Evolutionary conservation across 2,888 invertebrate species (phyloP), one percentile per base, ranked within the genome.

Genomic region (Lymantria monacha): DNA sequence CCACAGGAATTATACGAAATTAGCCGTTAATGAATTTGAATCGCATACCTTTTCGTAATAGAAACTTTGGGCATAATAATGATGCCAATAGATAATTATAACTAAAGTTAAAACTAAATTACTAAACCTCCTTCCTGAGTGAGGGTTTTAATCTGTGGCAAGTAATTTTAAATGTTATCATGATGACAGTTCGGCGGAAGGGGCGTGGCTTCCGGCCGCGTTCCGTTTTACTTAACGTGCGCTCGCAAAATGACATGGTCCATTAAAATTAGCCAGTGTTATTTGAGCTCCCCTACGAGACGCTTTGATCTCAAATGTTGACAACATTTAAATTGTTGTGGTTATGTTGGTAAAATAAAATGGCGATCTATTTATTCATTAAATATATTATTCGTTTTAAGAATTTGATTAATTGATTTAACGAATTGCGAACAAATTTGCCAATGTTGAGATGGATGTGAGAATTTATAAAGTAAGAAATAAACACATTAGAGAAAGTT

Each of bases 131-230:
- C 42, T 30, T n/a, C 42, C 30, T 42, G n/a, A 30, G 42, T 30
- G 11, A 11, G 5, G 30, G 42, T 42, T n/a, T n/a, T 69, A 68
- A 72, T 78, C 68, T 73, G 66, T 68, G 70, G 61, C 61, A 63
- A 59, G 65, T 66, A 75, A 75, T 81, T 81, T 79, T 69, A 78
- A 80, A 79, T 80, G 79, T 76, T 80, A 76, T 83, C 80, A 77
- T 63, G 58, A 59, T 79, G 79, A 76, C 78, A 76, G 73, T 59
- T 51, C 76, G 63, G 72, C 85, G 87, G 87, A 87, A 85, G 79
- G 80, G 87, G 87, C 85, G 87, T 84, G 86, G 81, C 70, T 78
- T 79, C 79, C 82, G 79, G 77, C 69, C 73, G 71, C 81, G 84
- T 83, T 86, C 79, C 84, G 77, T 81, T 83, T 81, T 76, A 74